Evolutionary conservation across 2,113 vertebrate genomes (phyloP), one percentile per base, ranked within the genome.

Genomic region (Albula glossodonta): DNA sequence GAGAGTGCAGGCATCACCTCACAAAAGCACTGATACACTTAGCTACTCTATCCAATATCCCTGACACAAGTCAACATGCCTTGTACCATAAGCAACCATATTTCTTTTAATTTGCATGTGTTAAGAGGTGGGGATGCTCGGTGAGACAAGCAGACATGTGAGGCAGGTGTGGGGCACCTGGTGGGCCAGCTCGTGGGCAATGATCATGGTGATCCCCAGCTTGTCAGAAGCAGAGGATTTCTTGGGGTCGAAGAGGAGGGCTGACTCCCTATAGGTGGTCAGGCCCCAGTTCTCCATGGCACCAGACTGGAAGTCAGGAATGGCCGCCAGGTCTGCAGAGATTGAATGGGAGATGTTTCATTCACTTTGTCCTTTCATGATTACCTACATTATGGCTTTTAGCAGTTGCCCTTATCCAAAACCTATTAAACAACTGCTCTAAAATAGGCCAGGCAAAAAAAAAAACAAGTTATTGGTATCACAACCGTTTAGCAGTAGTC

Each of bases 221-320:
- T 94, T 96, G 82, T 93, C 90, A 0, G 93, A 95, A 0, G 91
- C 94, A 0, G 95, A 95, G 51, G 96, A 96, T 83, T 91, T 96
- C 12, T 94, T 87, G 6, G 91, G 51, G 86, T 96, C 93, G 52
- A 95, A 96, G 79, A 97, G 82, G 31, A 96, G 88, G 0, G 78
- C 0, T 0, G 95, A 94, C 83, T 96, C 96, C 81, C 93, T 90
- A 12, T 96, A 97, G 0, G 96, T 96, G 13, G 93, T 97, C 88
- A 96, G 87, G 50, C 96, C 96, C 96, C 96, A 96, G 88, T 97
- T 97, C 85, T 97, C 96, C 96, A 97, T 96, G 6, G 96, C 96
- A 74, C 94, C 95, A 74, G 92, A 91, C 83, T 97, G 92, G 90
- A 97, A 97, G 90, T 97, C 95, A 41, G 96, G 96, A 87, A 96